phyloP scores from a whole-genome alignment of 2,797 vertebrate genomes.

The Schizopygopsis malacanthus region DNA sequence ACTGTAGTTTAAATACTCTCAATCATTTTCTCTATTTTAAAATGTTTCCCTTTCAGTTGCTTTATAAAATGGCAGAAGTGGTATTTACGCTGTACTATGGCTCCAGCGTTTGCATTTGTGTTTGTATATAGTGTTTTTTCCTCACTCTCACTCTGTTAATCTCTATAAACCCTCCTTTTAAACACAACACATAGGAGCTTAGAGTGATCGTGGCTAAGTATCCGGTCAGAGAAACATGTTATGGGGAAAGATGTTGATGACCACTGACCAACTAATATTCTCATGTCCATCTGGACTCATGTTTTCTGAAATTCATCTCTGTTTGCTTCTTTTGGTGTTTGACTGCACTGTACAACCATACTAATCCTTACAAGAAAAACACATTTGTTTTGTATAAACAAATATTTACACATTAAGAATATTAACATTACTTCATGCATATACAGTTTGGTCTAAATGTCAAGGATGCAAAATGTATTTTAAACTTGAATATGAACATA shows the following conservation, averaged over 20 bases:
- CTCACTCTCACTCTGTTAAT: slow-evolving; percentile 67
- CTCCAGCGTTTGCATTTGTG: not conserved
- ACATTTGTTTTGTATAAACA: slow-evolving; percentile 45
- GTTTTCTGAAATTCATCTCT: slow-evolving; percentile 31
- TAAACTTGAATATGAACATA: not conserved
- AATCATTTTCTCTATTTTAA: not conserved
- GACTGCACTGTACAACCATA: not conserved
- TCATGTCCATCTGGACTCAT: slow-evolving; percentile 45
- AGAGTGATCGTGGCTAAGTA: slow-evolving; percentile 9
- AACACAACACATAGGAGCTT: slow-evolving; percentile 64
- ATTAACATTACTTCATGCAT: not conserved
- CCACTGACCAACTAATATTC: slow-evolving; percentile 54
- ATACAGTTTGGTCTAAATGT: not conserved
- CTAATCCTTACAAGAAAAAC: slow-evolving; percentile 42
- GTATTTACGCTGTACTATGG: not conserved
- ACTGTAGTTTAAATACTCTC: slow-evolving; percentile 6
- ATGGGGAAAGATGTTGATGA: slow-evolving; percentile 64
- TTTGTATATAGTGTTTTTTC: slow-evolving; percentile 64
- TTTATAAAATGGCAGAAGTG: not conserved
- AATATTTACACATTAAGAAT: slow-evolving; percentile 8
- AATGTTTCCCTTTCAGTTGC: not conserved
- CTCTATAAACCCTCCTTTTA: slow-evolving; percentile 73
- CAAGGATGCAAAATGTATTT: not conserved
- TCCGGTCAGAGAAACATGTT: slow-evolving; percentile 76
- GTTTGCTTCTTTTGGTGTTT: slow-evolving; percentile 5